Evolutionary conservation across 2,797 vertebrate genomes (phyloP).

Genomic region (Anabacerthia variegaticeps): DNA sequence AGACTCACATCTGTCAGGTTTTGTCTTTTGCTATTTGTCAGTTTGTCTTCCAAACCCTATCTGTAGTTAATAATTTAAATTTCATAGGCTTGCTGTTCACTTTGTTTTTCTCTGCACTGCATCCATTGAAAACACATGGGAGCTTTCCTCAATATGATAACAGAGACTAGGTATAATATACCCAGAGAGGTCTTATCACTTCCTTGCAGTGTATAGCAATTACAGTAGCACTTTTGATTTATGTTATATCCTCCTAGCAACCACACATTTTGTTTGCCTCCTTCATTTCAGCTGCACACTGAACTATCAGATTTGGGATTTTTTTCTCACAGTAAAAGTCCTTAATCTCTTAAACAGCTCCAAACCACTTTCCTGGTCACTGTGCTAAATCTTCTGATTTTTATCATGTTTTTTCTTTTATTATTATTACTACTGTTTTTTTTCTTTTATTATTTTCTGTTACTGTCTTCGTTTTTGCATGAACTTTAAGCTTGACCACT

Average conservation of each 20-base stretch:
- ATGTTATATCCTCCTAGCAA: slow-evolving; percentile 47
- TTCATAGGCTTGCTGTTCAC: slow-evolving; percentile 4
- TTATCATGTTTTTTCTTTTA: neutral
- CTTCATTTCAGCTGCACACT: slow-evolving; percentile 22
- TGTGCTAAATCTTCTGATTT: neutral
- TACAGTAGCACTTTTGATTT: slow-evolving; percentile 46
- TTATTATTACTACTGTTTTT: neutral
- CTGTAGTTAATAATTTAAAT: slow-evolving; percentile 25
- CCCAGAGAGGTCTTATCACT: slow-evolving; percentile 57
- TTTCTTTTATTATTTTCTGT: neutral
- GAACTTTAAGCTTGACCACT: neutral
- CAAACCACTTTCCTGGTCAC: neutral
- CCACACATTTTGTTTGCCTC: neutral
- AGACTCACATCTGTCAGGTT: neutral
- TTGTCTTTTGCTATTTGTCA: neutral
- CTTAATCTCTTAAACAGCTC: slow-evolving; percentile 43
- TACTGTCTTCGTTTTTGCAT: neutral
- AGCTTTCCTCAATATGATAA: neutral
- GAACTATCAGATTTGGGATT: neutral
- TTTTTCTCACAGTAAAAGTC: slow-evolving; percentile 2
- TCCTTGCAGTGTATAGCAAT: slow-evolving; percentile 47
- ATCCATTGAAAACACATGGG: neutral
- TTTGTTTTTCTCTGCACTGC: slow-evolving; percentile 3
- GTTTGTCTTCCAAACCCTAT: neutral
- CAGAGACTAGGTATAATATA: slow-evolving; percentile 10